phyloP scores from a whole-genome alignment of 2,888 invertebrate species.

The Cerceris rybyensis region DNA sequence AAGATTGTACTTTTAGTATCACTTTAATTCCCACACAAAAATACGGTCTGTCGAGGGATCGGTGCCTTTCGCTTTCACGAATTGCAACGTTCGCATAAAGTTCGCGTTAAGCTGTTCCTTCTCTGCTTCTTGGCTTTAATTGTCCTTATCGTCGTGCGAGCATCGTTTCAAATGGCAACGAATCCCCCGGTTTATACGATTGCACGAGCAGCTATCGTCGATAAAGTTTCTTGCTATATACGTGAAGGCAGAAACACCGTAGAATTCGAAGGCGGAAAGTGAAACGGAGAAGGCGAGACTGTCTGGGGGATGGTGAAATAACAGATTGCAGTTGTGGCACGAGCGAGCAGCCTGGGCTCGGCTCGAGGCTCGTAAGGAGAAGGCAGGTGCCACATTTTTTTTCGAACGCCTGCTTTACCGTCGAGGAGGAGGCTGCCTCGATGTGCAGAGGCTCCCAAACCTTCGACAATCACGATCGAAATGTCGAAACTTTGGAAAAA shows the following conservation, averaged over 20 bases:
- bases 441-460: constrained; percentile 68
- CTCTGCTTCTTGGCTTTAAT: constrained; percentile 50
- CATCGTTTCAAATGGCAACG: constrained; percentile 46
- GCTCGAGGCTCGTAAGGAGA: constrained; percentile 66
- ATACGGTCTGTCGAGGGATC: too few species aligned
- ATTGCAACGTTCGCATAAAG: constrained; percentile 15
- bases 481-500: constrained; percentile 27
- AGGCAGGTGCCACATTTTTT: constrained; percentile 78
- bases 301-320: constrained; percentile 66
- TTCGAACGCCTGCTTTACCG: constrained; percentile 65
- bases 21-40: too few species aligned
- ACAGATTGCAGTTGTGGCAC: constrained; percentile 77
- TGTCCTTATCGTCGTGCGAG: constrained; percentile 54
- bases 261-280: constrained; percentile 41
- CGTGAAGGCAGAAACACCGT: constrained; percentile 15
- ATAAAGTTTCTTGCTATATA: constrained; percentile 46
- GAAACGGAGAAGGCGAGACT: constrained; percentile 51
- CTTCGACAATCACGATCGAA: constrained; percentile 30
- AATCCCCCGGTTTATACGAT: constrained; percentile 54
- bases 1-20: too few species aligned
- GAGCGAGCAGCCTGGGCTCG: constrained; percentile 70
- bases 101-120: constrained; percentile 45
- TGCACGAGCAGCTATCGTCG: constrained; percentile 51
- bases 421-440: constrained; percentile 62
- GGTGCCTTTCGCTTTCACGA: too few species aligned